Evolutionary conservation across 2,888 invertebrate genomes (phyloP), one percentile per base, ranked within the genome.

Genomic region (Drosophila kuntzei): DNA sequence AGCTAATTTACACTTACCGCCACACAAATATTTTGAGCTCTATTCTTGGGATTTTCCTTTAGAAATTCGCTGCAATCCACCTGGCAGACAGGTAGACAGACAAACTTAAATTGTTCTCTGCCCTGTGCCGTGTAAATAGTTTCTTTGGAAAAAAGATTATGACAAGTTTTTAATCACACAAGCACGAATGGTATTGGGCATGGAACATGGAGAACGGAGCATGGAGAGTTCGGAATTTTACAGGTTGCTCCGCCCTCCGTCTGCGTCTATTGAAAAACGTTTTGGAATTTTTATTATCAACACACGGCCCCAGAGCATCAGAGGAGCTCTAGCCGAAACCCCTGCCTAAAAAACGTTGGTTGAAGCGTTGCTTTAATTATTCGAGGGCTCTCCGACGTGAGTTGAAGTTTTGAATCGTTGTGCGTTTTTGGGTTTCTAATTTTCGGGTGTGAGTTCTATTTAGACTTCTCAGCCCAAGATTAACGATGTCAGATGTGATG

Each of bases 261-360:
- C 41, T 20, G 9, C 39, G 41, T 51, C 79, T 77, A 83, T 83
- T 80, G 85, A 85, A 79, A 85, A 83, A 86, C 86, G 84, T 70
- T 86, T 86, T 66, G 84, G 84, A 84, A 85, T 85, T 86, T 85
- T 84, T 84, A 85, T 79, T 81, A 84, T 81, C 62, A 55, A 69
- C 82, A 58, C 50, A 46, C 43, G 32, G 32, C 16, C 18, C 37
- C 34, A 53, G 43, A 43, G 43, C 54, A 43, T 22, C 20, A 27
- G 46, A 66, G 37, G 49, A 62, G 55, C 32, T 47, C n/a, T 34
- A 44, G 20, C 22, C 29, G 53, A 41, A 41, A 12, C 41, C 59
- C 36, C 46, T 34, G 1, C 27, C 20, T 18, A 34, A 51, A 44
- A 47, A n/a, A 50, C 27, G n/a, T 37, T 49, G 36, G 11, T 29